phyloP scores from a whole-genome alignment of 2,113 vertebrate species.

The Marcusenius ussheri region DNA sequence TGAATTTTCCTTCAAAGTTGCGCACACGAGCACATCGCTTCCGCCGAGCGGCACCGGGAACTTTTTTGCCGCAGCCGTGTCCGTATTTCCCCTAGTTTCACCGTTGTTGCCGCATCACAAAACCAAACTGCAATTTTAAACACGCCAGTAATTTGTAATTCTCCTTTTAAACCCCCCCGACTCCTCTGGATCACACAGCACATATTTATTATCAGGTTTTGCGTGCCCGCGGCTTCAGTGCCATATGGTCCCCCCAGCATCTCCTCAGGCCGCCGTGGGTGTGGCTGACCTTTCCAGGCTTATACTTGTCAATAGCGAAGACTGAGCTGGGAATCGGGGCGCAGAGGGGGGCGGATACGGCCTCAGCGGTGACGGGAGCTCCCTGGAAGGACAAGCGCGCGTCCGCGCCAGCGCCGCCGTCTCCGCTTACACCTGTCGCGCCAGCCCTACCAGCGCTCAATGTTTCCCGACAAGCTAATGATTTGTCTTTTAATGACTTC shows the following conservation, averaged over 20 bases:
- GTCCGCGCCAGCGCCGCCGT: neutral
- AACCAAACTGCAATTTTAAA: neutral
- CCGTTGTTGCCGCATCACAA: neutral
- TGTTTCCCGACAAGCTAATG: neutral
- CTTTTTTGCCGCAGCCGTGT: neutral
- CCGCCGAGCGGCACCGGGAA: neutral
- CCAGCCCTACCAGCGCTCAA: neutral
- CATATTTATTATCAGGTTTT: neutral
- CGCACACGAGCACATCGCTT: neutral
- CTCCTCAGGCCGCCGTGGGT: neutral
- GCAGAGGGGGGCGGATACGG: neutral
- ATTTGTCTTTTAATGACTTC: neutral
- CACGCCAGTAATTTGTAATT: neutral
- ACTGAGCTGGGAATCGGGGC: neutral
- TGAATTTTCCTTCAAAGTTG: neutral
- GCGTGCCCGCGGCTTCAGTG: neutral
- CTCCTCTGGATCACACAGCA: neutral
- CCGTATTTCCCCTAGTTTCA: neutral
- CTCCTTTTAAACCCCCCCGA: neutral
- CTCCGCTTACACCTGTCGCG: neutral
- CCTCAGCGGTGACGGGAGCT: neutral
- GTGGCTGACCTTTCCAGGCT: neutral
- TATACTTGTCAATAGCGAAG: neutral
- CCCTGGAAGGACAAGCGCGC: neutral
- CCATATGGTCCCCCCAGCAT: constrained; percentile 19